These are phyloP conservation scores for Acanthosepion lycidas DNA, from an alignment of 2,888 invertebrate species.

Conservation along the genomic window DNA sequence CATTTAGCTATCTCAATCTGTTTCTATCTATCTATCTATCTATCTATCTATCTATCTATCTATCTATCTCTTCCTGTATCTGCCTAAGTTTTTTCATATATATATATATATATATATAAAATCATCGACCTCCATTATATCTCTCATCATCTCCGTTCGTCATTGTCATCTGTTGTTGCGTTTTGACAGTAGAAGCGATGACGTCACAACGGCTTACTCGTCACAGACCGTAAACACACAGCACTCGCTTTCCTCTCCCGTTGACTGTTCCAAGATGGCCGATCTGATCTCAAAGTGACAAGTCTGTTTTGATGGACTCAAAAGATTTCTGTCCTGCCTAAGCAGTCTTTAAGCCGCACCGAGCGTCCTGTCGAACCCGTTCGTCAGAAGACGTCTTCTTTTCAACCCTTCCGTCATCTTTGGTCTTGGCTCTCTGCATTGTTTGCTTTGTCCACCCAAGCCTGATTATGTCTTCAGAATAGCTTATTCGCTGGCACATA, in stretches of 20 bases:
- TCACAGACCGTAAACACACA: neutral
- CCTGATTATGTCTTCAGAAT: no score
- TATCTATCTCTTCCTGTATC: no score
- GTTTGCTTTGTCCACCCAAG: neutral
- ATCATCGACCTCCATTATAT: neutral
- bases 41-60: no score
- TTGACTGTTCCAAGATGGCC: neutral
- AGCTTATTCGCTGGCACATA: no score
- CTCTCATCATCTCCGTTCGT: neutral
- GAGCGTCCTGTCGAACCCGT: neutral
- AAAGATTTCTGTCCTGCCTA: neutral
- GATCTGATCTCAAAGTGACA: slow-evolving; percentile 8
- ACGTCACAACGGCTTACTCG: neutral
- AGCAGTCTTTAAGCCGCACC: slow-evolving; percentile 1
- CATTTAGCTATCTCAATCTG: no score
- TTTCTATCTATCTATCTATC: no score
- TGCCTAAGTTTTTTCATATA: neutral
- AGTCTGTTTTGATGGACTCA: slow-evolving; percentile 33
- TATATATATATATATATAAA: slow-evolving; percentile 33
- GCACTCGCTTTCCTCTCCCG: neutral
- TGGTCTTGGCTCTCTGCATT: neutral
- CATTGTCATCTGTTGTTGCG: slow-evolving; percentile 4
- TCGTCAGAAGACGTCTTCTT: neutral
- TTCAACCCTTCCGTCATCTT: neutral
- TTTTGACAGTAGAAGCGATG: neutral